These are phyloP conservation scores for Clarias macrocephalus DNA, from an alignment of 2,113 vertebrate species.

Conservation along the genomic window DNA sequence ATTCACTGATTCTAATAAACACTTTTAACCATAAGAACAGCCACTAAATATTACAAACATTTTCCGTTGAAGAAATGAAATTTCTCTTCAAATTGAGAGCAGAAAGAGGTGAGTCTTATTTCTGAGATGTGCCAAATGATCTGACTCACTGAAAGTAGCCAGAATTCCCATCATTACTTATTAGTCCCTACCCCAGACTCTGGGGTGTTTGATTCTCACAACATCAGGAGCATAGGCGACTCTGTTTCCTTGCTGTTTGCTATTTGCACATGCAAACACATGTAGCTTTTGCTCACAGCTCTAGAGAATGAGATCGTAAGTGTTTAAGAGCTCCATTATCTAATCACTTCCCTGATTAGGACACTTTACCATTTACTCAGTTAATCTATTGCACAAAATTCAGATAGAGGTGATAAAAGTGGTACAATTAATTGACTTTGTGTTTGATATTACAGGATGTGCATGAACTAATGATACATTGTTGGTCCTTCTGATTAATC, in stretches of 20 bases:
- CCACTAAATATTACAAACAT: neutral
- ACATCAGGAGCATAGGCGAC: neutral
- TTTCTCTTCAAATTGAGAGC: neutral
- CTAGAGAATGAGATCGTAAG: slow-evolving; percentile 56
- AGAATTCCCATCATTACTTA: neutral
- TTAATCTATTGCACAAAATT: slow-evolving; percentile 18
- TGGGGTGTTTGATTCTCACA: neutral
- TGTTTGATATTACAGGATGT: slow-evolving; percentile 4
- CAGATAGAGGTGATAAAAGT: neutral
- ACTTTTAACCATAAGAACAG: neutral
- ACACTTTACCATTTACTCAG: slow-evolving; percentile 5
- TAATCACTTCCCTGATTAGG: slow-evolving; percentile 93
- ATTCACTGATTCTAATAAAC: neutral
- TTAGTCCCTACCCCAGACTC: neutral
- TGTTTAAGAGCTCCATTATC: slow-evolving; percentile 96
- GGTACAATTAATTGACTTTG: neutral
- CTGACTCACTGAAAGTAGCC: neutral
- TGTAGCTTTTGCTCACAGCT: slow-evolving; percentile 20
- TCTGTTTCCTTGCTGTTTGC: slow-evolving; percentile 14
- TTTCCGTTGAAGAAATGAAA: too few relatives aligned
- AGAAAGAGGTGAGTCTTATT: neutral
- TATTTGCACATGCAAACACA: slow-evolving; percentile 36
- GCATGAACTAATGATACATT: neutral
- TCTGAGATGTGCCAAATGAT: neutral
- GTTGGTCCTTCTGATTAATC: neutral